Evolutionary conservation across 2,888 invertebrate genomes (phyloP).

Genomic region (Drosophila greeni): DNA sequence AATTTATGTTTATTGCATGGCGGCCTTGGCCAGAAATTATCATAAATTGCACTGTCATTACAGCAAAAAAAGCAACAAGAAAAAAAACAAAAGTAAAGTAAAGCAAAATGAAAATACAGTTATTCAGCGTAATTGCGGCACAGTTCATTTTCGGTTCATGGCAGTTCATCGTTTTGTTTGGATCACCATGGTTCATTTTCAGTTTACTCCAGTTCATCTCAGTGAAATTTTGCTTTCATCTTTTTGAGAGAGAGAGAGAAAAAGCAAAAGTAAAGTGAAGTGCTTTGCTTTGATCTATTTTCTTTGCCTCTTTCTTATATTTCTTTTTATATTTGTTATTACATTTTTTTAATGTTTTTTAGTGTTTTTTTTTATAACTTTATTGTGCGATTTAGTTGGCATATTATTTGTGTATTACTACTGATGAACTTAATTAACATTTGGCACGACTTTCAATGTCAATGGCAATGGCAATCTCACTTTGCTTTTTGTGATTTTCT

Average conservation of each 20-base stretch:
- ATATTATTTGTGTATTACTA: slow-evolving; percentile 37
- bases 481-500: slow-evolving; percentile 1
- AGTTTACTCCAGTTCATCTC: slow-evolving; percentile 37
- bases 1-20: slow-evolving; percentile 61
- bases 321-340: slow-evolving; percentile 41
- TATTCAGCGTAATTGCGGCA: slow-evolving; percentile 40
- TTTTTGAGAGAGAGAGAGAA: slow-evolving; percentile 8
- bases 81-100: slow-evolving; percentile 8
- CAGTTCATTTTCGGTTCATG: slow-evolving; percentile 34
- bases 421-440: slow-evolving; percentile 70
- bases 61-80: slow-evolving; percentile 21
- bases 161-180: slow-evolving; percentile 42
- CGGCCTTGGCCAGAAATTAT: slow-evolving; percentile 66
- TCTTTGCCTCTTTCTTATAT: slow-evolving; percentile 46
- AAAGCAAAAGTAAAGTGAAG: slow-evolving; percentile 34
- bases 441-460: slow-evolving; percentile 68
- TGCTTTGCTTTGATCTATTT: slow-evolving; percentile 43
- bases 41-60: slow-evolving; percentile 71
- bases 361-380: slow-evolving; percentile 54
- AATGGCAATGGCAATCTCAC: slow-evolving; percentile 47
- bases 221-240: slow-evolving; percentile 40
- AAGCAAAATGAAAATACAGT: slow-evolving; percentile 57
- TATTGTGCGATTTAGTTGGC: slow-evolving; percentile 41
- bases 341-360: slow-evolving; percentile 32
- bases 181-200: slow-evolving; percentile 33